Evolutionary conservation across 2,888 invertebrate genomes (phyloP).

Genomic region (Scaptomyza cyrtandrae): DNA sequence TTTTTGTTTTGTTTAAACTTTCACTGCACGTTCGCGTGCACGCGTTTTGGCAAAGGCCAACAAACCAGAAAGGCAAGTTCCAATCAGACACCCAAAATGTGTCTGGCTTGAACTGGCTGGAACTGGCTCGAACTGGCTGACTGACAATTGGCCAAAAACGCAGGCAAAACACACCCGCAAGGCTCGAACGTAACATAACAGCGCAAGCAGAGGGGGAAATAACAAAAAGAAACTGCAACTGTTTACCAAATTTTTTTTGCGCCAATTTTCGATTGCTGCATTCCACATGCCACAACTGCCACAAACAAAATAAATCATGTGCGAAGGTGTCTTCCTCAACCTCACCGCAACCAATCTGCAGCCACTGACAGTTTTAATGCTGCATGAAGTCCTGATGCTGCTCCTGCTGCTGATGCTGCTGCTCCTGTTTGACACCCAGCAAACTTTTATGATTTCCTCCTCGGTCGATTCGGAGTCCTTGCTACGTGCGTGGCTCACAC

Average conservation of each 20-base stretch:
- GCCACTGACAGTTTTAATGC: conserved; percentile 83
- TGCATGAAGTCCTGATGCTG: conserved; percentile 70
- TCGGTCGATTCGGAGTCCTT: conserved; percentile 7
- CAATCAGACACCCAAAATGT: conserved; percentile 56
- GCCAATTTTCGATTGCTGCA: conserved; percentile 44
- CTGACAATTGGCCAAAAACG: conserved; percentile 73
- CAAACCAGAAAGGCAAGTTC: conserved; percentile 42
- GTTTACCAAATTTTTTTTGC: conserved; percentile 69
- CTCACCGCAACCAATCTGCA: neutral
- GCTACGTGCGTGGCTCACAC: conserved; percentile 64
- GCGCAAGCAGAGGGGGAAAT: neutral
- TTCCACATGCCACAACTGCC: neutral
- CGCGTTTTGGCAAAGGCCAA: conserved; percentile 51
- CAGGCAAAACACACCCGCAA: conserved; percentile 9
- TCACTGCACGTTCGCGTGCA: conserved; percentile 70
- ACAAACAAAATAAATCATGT: conserved; percentile 10
- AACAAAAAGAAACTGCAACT: conserved; percentile 66
- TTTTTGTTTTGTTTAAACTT: conserved; percentile 77
- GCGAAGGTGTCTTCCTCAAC: conserved; percentile 59
- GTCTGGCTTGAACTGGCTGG: conserved; percentile 37
- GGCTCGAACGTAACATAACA: neutral
- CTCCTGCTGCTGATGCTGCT: conserved; percentile 37
- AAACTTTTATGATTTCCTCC: conserved; percentile 72
- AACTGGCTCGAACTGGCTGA: conserved; percentile 17
- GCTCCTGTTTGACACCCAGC: neutral